phyloP scores from a whole-genome alignment of 2,797 vertebrate genomes.

The Galago senegalensis region DNA sequence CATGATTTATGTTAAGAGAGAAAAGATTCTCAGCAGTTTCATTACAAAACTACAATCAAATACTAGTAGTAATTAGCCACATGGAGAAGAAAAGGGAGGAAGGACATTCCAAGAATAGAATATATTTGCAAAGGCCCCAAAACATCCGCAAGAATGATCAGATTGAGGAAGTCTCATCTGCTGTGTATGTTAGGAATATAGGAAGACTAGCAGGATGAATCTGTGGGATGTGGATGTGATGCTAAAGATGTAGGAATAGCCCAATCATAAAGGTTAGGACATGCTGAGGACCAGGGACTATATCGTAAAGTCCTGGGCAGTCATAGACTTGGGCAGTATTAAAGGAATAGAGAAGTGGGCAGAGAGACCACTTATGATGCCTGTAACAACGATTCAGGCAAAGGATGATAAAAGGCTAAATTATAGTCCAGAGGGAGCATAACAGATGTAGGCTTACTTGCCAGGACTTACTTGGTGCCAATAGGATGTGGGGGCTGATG shows the following conservation, averaged over 20 bases:
- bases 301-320: background rate
- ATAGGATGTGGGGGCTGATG: slow-evolving; percentile 29
- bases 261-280: background rate
- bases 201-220: background rate
- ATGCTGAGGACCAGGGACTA: background rate
- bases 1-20: background rate
- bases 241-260: background rate
- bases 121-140: background rate
- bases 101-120: background rate
- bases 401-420: slow-evolving; percentile 22
- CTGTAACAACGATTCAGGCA: background rate
- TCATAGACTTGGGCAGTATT: background rate
- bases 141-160: background rate
- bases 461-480: background rate
- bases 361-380: background rate
- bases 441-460: slow-evolving; percentile 62
- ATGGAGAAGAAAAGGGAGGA: background rate
- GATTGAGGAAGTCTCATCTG: background rate
- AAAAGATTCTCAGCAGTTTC: background rate
- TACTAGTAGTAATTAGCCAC: background rate
- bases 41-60: slow-evolving; percentile 36
- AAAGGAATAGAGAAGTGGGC: background rate
- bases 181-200: background rate
- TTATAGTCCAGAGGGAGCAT: slow-evolving; percentile 8
- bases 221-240: background rate